phyloP scores from a whole-genome alignment of 53 echinoderm and acorn worm species.

The Echinarachnius parma region DNA sequence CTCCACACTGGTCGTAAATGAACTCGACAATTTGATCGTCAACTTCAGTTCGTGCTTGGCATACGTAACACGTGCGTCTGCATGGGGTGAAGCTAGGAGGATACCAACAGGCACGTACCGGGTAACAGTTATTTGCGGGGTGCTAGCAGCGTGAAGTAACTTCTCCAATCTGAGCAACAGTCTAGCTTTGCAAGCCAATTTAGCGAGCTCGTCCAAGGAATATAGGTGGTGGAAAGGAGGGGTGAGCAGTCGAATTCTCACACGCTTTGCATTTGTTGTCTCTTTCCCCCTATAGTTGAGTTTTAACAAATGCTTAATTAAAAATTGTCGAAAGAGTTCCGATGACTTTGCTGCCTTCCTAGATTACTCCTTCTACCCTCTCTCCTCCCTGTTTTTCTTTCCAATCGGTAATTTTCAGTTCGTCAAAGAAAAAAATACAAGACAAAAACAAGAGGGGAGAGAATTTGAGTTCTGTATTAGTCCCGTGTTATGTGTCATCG shows the following conservation, averaged over 20 bases:
- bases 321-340: conserved; percentile 34
- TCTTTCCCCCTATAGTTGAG: conserved; percentile 4
- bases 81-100: not conserved
- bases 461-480: conserved; percentile 18
- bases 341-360: not conserved
- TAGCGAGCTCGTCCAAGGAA: conserved; percentile 18
- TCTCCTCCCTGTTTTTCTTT: conserved; percentile 17
- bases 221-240: conserved; percentile 2
- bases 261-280: conserved; percentile 1
- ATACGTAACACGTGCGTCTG: too few species aligned
- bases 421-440: too few species aligned
- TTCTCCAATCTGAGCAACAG: conserved; percentile 15
- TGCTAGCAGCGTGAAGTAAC: conserved; percentile 21
- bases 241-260: conserved; percentile 17
- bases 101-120: too few species aligned
- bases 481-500: conserved; percentile 45
- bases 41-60: conserved; percentile 24
- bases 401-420: too few species aligned
- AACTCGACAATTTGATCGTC: too few species aligned
- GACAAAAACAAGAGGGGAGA: too few species aligned
- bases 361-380: not conserved
- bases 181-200: conserved; percentile 25
- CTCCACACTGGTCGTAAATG: conserved; percentile 2
- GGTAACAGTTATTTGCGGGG: too few species aligned
- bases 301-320: conserved; percentile 37